Evolutionary conservation across 2,888 invertebrate genomes (phyloP), one percentile per base, ranked within the genome.

Genomic region (Ceriagrion tenellum): DNA sequence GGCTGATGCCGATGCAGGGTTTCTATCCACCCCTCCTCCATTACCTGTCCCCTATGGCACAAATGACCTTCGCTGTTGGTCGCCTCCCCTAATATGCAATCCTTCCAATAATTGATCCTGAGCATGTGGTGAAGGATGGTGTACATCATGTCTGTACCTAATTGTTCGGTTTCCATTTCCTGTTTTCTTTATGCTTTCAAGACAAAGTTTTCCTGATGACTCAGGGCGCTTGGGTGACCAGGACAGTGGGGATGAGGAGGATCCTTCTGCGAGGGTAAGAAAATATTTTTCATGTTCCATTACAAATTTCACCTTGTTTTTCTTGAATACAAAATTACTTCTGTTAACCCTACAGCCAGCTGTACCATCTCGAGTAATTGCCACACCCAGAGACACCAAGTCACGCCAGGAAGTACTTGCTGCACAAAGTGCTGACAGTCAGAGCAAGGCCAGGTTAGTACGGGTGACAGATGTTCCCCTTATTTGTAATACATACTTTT

Each of bases 401-500:
- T 98, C 99, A 35, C 97, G 98, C 59, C 98, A 98, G 96, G 98
- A 98, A 96, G 98, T 98, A 59, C 97, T 98, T 96, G 98, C 98
- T 95, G 99, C 98, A 91, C 99, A 99, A 97, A 98, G 98, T 93
- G 98, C 98, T 18, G 99, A 99, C 97, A 98, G 98, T 96, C 98
- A 98, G 96, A 98, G 97, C 89, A 97, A 97, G 96, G 97, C 97
- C 35, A 97, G 97, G 97, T 97, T 96, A 91, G 47, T 91, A 59
- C 13, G 88, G 35, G 88, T 35, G 47, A 18, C 47, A 10, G 1
- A 88, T 40, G 30, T 88, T 40, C 13, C 35, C 18, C 59, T 10
- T 59, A 16, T 59, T 20, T 20, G 4, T 16, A 1, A 20, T 59
- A 59, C 16, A 10, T 6, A 0, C 6, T 10, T 59, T 20, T 20